These are phyloP conservation scores for Hippoglossus stenolepis DNA, from an alignment of 2,113 vertebrate species.

Conservation along the genomic window DNA sequence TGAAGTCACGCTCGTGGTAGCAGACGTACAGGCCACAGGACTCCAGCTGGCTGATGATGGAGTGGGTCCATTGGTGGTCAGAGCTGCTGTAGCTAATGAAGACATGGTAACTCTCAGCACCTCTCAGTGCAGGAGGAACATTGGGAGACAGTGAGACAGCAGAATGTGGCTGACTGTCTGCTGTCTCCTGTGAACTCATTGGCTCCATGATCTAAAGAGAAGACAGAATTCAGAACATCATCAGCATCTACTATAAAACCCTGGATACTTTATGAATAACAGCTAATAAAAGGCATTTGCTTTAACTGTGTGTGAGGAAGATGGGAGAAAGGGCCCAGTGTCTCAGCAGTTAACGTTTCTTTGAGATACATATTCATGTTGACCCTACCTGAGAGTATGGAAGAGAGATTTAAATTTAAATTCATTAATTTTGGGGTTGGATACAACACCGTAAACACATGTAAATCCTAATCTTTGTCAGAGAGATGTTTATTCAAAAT, in stretches of 20 bases:
- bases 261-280: too few species aligned
- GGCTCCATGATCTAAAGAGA: slow-evolving; percentile 24
- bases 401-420: neutral
- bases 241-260: too few species aligned
- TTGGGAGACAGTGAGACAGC: neutral
- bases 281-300: too few species aligned
- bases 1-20: slow-evolving; percentile 76
- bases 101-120: slow-evolving; percentile 64
- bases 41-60: slow-evolving; percentile 67
- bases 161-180: slow-evolving; percentile 5
- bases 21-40: slow-evolving; percentile 56
- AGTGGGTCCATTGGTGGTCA: slow-evolving; percentile 61
- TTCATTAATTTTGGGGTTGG: neutral
- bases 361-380: too few species aligned
- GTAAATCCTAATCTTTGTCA: neutral
- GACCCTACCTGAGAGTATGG: too few species aligned
- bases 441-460: neutral
- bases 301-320: too few species aligned
- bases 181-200: neutral
- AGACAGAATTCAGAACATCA: neutral
- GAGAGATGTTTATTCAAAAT: neutral
- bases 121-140: slow-evolving; percentile 48
- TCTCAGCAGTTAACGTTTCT: too few species aligned
- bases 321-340: too few species aligned
- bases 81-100: slow-evolving; percentile 77